phyloP scores from a whole-genome alignment of 2,113 vertebrate genomes.

The Tychaedon coryphoeus region DNA sequence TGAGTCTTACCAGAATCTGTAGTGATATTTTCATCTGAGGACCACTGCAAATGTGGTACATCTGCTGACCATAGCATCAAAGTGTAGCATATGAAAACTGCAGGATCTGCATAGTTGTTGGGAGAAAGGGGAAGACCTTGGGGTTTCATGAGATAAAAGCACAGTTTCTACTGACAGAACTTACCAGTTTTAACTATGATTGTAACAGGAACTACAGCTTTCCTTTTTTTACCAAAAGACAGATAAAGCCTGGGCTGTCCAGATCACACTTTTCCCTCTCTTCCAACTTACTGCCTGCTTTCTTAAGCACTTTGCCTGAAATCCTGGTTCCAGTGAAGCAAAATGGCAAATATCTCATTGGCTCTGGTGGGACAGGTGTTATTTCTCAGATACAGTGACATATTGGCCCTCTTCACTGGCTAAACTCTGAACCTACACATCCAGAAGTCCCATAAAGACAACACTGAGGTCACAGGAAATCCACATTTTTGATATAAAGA shows the following conservation, averaged over 20 bases:
- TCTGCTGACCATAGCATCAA: neutral
- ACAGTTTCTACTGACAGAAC: neutral
- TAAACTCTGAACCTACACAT: neutral
- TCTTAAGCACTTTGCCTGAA: neutral
- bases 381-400: neutral
- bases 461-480: accelerated
- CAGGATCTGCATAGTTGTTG: neutral
- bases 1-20: neutral
- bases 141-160: neutral
- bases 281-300: neutral
- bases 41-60: neutral
- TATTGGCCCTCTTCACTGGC: neutral
- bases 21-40: neutral
- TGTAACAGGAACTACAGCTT: neutral
- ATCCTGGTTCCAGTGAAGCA: neutral
- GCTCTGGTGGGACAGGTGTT: neutral
- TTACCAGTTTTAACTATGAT: neutral
- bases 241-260: neutral
- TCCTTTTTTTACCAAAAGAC: neutral
- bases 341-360: neutral
- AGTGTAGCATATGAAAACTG: neutral
- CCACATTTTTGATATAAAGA: neutral
- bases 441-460: neutral
- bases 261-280: neutral
- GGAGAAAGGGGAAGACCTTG: neutral